phyloP scores from a whole-genome alignment of 2,888 invertebrate genomes.

The Melitaea athalia region DNA sequence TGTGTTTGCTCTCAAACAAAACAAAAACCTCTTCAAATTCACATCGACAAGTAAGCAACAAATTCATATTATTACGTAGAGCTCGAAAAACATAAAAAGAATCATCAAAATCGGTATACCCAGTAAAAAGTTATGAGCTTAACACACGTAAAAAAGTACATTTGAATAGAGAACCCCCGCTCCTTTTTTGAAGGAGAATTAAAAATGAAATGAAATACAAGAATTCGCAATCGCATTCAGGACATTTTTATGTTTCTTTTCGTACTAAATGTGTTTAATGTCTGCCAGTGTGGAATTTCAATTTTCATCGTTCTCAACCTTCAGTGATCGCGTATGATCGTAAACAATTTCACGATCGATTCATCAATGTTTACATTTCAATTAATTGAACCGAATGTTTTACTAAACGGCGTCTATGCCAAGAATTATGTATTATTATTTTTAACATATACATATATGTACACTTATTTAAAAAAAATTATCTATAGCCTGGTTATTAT shows the following conservation, averaged over 20 bases:
- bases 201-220: conserved; percentile 1
- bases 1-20: too few species aligned
- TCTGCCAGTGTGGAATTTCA: conserved; percentile 33
- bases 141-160: too few species aligned
- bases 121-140: too few species aligned
- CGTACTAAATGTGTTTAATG: conserved; percentile 28
- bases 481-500: too few species aligned
- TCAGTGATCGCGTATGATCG: conserved; percentile 27
- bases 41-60: too few species aligned
- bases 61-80: too few species aligned
- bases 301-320: conserved; percentile 27
- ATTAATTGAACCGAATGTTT: conserved; percentile 31
- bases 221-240: not conserved
- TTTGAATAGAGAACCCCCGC: too few species aligned
- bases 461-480: too few species aligned
- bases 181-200: too few species aligned
- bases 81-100: too few species aligned
- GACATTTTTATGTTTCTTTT: not conserved
- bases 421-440: conserved; percentile 8
- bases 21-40: too few species aligned
- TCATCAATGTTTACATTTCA: conserved; percentile 33
- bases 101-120: too few species aligned
- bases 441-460: not conserved
- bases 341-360: conserved; percentile 35
- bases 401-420: conserved; percentile 20